Base-by-base conservation (phyloP, 2,888 invertebrate species). In the Catotricha subobsoleta region DNA sequence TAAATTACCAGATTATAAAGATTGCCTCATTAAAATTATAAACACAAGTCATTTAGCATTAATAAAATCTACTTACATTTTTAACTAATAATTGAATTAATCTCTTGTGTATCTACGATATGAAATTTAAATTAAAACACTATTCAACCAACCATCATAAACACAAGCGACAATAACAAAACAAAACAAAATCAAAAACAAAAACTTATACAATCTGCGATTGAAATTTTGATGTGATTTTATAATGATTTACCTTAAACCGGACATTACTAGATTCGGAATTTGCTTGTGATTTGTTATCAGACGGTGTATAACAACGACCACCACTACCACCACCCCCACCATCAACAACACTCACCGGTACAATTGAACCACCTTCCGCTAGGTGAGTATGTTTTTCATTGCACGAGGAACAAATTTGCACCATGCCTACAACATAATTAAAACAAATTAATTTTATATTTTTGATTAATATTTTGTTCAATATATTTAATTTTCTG, bases 361-460 rank as follows among this genome's bases (percentile, higher is more conserved):
- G 44, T 23, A 52, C 50, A 36, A 23, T 25, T 23, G 28, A 12
- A 12, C 60, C 64, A 45, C 63, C 60, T 51, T 68, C 67, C 41
- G 60, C 60, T 49, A 59, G 52, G 49, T 66, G 66, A 49, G 68
- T 69, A 50, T 71, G 72, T 53, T 71, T 71, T 64, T 84, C 84
- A 65, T 84, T 80, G 66, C 91, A 91, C 51, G 77, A 73, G 52
- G 81, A 78, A 64, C 84, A 84, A 53, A 88, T 84, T 67, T 84
- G 80, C 49, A 84, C 84, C 76, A 83, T 80, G 50, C 77, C 74
- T 73, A 56, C 2, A 54, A 48, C n/a, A 16, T 16, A 25, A 25
- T 25, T 8, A 8, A 6, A 25, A 10, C 6, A 25, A 25, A 25
- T 25, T 8, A n/a, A n/a, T n/a, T n/a, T n/a, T n/a, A n/a, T n/a